Base-by-base conservation (phyloP, 2,888 invertebrate genomes). In the Gordius sp. region DNA sequence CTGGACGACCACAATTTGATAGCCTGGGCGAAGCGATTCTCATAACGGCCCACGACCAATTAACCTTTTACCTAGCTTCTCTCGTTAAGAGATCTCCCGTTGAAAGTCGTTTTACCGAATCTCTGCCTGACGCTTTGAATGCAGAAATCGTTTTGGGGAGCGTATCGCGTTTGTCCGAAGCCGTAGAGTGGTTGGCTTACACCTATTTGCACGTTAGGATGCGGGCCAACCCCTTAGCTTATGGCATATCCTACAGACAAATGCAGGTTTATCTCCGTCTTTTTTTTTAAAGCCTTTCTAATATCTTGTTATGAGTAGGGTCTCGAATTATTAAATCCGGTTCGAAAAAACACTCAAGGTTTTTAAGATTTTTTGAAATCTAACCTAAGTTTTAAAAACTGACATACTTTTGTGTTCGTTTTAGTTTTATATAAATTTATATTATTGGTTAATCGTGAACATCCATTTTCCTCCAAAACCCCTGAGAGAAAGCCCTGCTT, bases 71-170 rank as follows among this genome's bases (percentile, higher is more conserved):
- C 67, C 74, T 99, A 58, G 82, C 83, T 0, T 74, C 89, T 56
- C 76, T 99, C 66, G 89, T 87, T 1, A 83, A 87, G 66, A 91
- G 93, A 71, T 83, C 84, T 68, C 93, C 97, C 0, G 99, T 99
- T 60, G 97, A 99, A 70, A 89, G 89, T 65, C 86, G 86, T 70
- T 91, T 99, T 65, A 78, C 87, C 59, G 79, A 79, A 64, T 78
- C 81, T 63, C 71, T 99, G 58, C 80, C 82, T 1, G 93, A 99
- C 69, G 91, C 97, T 73, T 75, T 99, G 60, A 99, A 97, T 72
- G 97, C 97, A 27, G 97, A 99, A 79, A 77, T 87, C 57, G 79
- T 84, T 0, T 73, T 91, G 18, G 93, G 97, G n/a, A 93, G 89
- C 1, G 86, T 99, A 27, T 79, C 83, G 0, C 93, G 83, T 65